Evolutionary conservation across 2,113 vertebrate species (phyloP).

Genomic region (Morone chrysops): DNA sequence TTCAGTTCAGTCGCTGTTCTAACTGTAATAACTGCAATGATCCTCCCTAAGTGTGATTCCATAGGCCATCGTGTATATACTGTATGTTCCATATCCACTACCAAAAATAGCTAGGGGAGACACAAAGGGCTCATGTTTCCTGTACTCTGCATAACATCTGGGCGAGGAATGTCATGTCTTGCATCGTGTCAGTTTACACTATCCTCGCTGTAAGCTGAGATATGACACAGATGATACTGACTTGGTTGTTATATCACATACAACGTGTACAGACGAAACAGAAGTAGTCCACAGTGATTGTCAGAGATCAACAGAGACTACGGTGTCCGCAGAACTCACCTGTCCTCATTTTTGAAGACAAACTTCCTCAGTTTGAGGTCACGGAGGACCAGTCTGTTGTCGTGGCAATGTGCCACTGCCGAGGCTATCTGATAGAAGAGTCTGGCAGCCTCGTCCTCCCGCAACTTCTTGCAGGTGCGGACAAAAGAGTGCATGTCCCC

Average conservation of each 20-base stretch:
- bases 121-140: conserved; percentile 50
- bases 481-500: conserved; percentile 99
- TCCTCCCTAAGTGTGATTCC: not conserved
- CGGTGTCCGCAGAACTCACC: conserved; percentile 83
- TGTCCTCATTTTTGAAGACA: conserved; percentile 97
- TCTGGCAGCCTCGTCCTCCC: conserved; percentile 96
- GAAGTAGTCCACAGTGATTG: not conserved
- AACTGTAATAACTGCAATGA: not conserved
- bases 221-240: conserved; percentile 8
- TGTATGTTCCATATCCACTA: not conserved
- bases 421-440: conserved; percentile 99
- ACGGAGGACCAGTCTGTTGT: conserved; percentile 95
- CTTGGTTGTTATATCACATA: not conserved
- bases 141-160: conserved; percentile 40
- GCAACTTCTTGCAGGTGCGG: conserved; percentile 98
- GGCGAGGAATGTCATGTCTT: conserved; percentile 22
- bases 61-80: not conserved
- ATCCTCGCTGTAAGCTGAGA: conserved; percentile 39
- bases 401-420: conserved; percentile 97
- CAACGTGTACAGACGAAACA: not conserved
- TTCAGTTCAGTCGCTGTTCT: conserved; percentile 18
- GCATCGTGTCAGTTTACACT: conserved; percentile 40
- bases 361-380: conserved; percentile 99
- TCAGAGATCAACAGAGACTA: too few relatives aligned
- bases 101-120: conserved; percentile 39